Base-by-base conservation (phyloP, 2,113 vertebrate genomes). In the Oncorhynchus masou region DNA sequence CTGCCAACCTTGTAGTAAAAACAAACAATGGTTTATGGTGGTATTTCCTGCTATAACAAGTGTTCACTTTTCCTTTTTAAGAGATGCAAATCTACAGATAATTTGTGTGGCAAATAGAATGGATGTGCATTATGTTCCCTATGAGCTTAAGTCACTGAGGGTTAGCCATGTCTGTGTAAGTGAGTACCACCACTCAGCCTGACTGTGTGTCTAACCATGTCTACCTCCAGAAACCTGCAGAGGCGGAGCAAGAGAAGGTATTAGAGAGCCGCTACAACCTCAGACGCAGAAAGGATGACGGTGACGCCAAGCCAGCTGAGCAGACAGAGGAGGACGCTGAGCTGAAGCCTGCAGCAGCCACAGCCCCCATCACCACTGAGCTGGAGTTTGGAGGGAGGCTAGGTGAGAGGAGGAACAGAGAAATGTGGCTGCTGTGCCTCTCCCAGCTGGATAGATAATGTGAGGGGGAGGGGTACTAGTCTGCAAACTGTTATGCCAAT, bases 351-450 rank as follows among this genome's bases (percentile, higher is more conserved):
- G 79, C 69, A 76, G 59, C 81, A 11, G 31, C 74, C 0, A 19
- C 76, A 25, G 60, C 78, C 85, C 65, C 86, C 74, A 73, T 54
- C 0, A 85, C 79, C 25, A 85, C 91, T 8, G 91, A 93, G 1
- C 83, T 96, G 1, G 97, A 97, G 82, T 99, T 98, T 79, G 96
- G 97, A 74, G 97, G 97, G 64, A 93, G 93, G 74, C 86, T 95
- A 76, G 97, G 98, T 97, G 91, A 49, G 34, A 70, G 39, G 39
- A 45, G 8, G 39, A 19, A 19, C 29, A 16, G 66, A 25, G 25
- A 68, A 31, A 31, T 20, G 66, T 31, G 27, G 27, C 27, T 54
- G 51, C 51, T 54, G 51, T 3, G 12, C 12, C 49, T 54, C 3
- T 54, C 49, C 15, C 49, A 54, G 12, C 49, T 54, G 15, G 16